These are phyloP conservation scores for Saguinus imperator DNA, from an alignment of 2,113 vertebrate species.

Conservation along the genomic window DNA sequence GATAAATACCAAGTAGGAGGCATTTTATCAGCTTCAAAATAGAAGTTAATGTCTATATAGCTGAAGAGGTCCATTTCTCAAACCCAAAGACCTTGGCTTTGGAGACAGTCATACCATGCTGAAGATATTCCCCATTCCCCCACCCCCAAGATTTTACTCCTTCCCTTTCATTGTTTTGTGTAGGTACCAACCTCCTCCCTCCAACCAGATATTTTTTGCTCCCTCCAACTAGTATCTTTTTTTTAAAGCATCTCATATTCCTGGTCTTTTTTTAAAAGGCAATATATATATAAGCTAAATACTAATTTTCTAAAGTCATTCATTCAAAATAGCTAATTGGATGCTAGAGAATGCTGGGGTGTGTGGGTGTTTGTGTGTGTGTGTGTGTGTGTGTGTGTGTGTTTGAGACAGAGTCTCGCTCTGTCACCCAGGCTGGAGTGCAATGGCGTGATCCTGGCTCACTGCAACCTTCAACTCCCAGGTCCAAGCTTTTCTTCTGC, in stretches of 20 bases:
- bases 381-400: too few species aligned
- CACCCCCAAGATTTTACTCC: not conserved
- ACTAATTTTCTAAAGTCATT: not conserved
- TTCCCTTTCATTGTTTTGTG: not conserved
- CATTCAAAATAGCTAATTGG: not conserved
- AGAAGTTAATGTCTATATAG: not conserved
- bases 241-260: not conserved
- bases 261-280: too few species aligned
- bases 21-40: not conserved
- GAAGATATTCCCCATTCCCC: not conserved
- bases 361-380: too few species aligned
- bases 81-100: not conserved
- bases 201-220: not conserved
- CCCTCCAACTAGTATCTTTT: not conserved
- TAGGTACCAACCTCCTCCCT: rapidly evolving
- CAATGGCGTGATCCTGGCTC: too few species aligned
- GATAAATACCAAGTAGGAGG: not conserved
- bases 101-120: too few species aligned
- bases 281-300: not conserved
- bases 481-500: too few species aligned
- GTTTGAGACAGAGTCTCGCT: too few species aligned
- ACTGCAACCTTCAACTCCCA: too few species aligned
- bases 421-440: too few species aligned
- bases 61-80: not conserved
- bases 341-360: not conserved